Base-by-base conservation (phyloP, 1,140 invertebrate species). In the Gonioctena quinquepunctata region DNA sequence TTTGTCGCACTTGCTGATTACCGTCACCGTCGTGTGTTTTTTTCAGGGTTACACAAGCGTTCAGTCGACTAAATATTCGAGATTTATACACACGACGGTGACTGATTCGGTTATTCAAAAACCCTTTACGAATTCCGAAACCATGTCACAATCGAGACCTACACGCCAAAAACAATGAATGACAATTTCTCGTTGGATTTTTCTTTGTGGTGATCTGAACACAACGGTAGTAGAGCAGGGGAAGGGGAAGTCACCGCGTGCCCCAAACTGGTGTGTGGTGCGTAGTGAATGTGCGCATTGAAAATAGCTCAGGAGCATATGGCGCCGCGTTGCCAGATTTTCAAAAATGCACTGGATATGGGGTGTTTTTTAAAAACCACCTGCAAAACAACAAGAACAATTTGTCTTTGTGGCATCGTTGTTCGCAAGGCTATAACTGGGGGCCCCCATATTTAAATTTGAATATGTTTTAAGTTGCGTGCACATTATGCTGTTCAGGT, bases 231-330 rank as follows among this genome's bases (percentile, higher is more conserved):
- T 42, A 42, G 13, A 42, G 33, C 33, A 42, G 49, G 33, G 63
- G 63, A 66, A 49, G 50, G 27, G 33, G 28, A 27, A 33, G 63
- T 33, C 50, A 66, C 63, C 63, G 63, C 63, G 63, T 66, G 63
- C 63, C 48, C 49, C n/a, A 28, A 66, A 54, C 63, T 62, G 23
- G 50, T 66, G 63, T 66, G 63, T 66, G 63, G 63, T 66, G 63
- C 63, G 63, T 54, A 54, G 49, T 66, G n/a, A 27, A 52, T 16
- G 13, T 66, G 63, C 63, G 63, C 63, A 28, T 23, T 49, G 18
- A 33, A 42, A 42, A 23, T 28, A 22, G 25, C 18, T 33, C 19
- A 7, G 42, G 19, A 49, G 16, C 61, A 22, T 22, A 54, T 16
- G n/a, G 13, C 7, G 49, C 50, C 22, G 23, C n/a, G 48, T 52